Percentiles rank a stretch among this genome's conserved stretches.
Evolutionary conservation across 2,797 vertebrate species (phyloP).

Genomic region (Hyperoplus immaculatus): DNA sequence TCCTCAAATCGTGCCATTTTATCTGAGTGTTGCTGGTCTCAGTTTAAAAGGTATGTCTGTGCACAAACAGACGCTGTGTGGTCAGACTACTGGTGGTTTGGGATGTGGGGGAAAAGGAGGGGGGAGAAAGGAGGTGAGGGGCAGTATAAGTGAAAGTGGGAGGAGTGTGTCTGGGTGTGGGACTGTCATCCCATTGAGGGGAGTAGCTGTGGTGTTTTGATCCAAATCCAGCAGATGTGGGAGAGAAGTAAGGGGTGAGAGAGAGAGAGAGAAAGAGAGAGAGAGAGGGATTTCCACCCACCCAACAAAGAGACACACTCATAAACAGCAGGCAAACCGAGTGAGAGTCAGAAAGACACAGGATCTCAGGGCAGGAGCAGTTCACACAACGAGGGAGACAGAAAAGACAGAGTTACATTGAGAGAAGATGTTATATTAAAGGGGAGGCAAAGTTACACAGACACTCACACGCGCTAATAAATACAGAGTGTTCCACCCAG

Average conservation of each 20-base stretch:
- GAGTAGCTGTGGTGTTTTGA: conserved; percentile 84
- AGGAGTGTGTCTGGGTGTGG: conserved; percentile 79
- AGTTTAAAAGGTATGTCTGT: conserved; percentile 66
- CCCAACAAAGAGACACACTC: conserved; percentile 84
- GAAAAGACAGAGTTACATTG: conserved; percentile 68
- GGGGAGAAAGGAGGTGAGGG: conserved; percentile 65
- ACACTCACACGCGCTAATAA: conserved; percentile 61
- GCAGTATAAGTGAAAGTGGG: conserved; percentile 67
- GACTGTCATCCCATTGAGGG: conserved; percentile 79
- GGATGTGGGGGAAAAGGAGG: conserved; percentile 61
- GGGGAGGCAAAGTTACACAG: conserved; percentile 60
- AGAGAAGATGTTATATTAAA: conserved; percentile 76
- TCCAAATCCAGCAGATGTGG: conserved; percentile 82
- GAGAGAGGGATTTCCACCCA: conserved; percentile 87
- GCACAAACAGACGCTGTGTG: conserved; percentile 74
- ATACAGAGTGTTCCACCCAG: conserved; percentile 53
- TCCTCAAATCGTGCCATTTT: conserved; percentile 39
- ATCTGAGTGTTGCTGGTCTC: conserved; percentile 47
- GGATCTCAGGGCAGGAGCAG: conserved; percentile 75
- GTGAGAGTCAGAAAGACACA: conserved; percentile 78
- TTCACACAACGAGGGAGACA: conserved; percentile 65
- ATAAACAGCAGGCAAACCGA: conserved; percentile 83
- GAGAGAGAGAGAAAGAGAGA: conserved; percentile 57
- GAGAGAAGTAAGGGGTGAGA: conserved; percentile 68
- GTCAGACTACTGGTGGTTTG: conserved; percentile 67